phyloP scores from a whole-genome alignment of 2,888 invertebrate species.

The Onthophagus sagittarius region DNA sequence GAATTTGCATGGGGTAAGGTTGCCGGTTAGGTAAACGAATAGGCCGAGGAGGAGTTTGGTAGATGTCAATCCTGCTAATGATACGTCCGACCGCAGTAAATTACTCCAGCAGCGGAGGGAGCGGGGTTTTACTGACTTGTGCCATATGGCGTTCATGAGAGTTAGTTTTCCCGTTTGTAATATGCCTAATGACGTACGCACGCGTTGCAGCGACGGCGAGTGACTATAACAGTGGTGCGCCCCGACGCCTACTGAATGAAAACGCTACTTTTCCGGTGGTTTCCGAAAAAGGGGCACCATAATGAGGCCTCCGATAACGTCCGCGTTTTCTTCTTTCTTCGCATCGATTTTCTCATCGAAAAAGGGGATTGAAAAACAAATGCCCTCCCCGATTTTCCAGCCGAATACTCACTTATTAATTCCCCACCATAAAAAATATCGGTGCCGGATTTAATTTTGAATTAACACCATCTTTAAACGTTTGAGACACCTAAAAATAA shows the following conservation, averaged over 20 bases:
- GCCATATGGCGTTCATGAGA: constrained; percentile 49
- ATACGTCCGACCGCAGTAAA: constrained; percentile 51
- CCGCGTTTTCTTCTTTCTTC: constrained; percentile 7
- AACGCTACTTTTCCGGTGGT: constrained; percentile 44
- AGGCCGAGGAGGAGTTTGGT: constrained; percentile 37
- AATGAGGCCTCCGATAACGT: constrained; percentile 7
- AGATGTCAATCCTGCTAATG: constrained; percentile 54
- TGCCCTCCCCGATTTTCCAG: neutral
- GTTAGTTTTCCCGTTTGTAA: constrained; percentile 52
- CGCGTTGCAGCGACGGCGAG: constrained; percentile 37
- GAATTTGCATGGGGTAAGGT: constrained; percentile 21
- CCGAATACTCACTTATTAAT: neutral
- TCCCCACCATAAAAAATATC: constrained; percentile 2
- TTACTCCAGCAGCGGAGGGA: constrained; percentile 38
- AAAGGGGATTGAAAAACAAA: constrained; percentile 6
- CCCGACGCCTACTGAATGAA: constrained; percentile 46
- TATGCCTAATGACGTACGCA: constrained; percentile 52
- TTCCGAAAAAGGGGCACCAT: constrained; percentile 3
- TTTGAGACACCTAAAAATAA: neutral
- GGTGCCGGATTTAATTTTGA: constrained; percentile 4
- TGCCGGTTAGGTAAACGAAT: constrained; percentile 40
- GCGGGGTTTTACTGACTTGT: constrained; percentile 40
- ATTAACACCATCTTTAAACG: neutral
- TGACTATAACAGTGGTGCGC: constrained; percentile 24
- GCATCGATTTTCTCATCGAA: neutral